phyloP scores from a whole-genome alignment of 2,113 vertebrate species.

The Ameiurus melas region DNA sequence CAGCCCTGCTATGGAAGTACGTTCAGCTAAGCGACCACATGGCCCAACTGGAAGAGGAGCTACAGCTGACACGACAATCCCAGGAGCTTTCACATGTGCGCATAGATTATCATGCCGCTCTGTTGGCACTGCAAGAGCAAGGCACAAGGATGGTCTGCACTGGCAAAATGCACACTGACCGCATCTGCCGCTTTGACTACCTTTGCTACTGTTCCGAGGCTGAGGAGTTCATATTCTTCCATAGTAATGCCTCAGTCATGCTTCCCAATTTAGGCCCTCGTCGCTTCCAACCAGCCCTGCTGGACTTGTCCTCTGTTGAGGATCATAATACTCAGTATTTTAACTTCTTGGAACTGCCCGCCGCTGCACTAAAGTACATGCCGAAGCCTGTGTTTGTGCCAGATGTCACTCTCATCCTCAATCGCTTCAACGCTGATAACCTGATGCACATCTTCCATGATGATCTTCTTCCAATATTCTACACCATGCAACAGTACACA shows the following conservation, averaged over 20 bases:
- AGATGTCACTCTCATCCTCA: conserved; percentile 88
- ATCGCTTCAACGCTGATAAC: conserved; percentile 97
- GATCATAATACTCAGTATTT: conserved; percentile 99
- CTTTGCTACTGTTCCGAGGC: conserved; percentile 93
- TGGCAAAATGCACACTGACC: conserved; percentile 94
- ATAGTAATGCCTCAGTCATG: conserved; percentile 90
- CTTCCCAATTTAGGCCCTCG: conserved; percentile 91
- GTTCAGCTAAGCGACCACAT: conserved; percentile 84
- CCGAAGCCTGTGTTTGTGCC: conserved; percentile 94
- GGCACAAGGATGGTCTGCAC: conserved; percentile 97
- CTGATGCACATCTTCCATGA: conserved; percentile 98
- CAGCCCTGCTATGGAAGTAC: conserved; percentile 93
- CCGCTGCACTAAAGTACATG: conserved; percentile 88
- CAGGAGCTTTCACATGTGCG: conserved; percentile 76
- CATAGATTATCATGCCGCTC: conserved; percentile 87
- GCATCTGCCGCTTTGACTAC: conserved; percentile 92
- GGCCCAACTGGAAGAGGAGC: conserved; percentile 84
- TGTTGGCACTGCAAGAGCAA: conserved; percentile 83
- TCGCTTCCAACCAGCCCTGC: conserved; percentile 92
- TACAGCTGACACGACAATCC: conserved; percentile 78
- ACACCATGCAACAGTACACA: conserved; percentile 91
- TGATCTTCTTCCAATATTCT: conserved; percentile 91
- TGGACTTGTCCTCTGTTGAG: conserved; percentile 94
- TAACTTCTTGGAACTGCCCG: conserved; percentile 94
- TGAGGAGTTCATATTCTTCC: conserved; percentile 95